These are phyloP conservation scores for Calliphora vomitoria DNA, from an alignment of 2,888 invertebrate genomes.

Conservation along the genomic window DNA sequence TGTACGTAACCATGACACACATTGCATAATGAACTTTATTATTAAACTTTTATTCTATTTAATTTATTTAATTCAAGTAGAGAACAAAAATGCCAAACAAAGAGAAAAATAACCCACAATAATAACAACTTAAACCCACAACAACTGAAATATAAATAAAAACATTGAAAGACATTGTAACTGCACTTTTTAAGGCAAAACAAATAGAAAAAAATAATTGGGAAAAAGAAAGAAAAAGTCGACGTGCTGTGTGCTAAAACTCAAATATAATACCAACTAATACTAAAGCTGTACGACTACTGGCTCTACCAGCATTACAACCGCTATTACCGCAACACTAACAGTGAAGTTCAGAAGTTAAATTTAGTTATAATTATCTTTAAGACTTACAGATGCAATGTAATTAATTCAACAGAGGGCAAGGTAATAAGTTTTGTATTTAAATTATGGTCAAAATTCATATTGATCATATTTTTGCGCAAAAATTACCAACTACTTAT, in stretches of 20 bases:
- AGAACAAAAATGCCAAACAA: conserved; percentile 26
- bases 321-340: no score
- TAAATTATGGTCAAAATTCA: no score
- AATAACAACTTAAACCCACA: conserved; percentile 17
- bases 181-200: conserved; percentile 19
- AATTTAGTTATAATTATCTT: no score
- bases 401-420: no score
- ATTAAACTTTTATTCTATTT: conserved; percentile 36
- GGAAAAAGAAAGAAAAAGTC: not conserved
- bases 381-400: no score
- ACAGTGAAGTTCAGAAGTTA: no score
- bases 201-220: not conserved
- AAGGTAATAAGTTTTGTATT: no score
- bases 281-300: no score
- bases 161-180: not conserved
- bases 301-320: no score
- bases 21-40: conserved; percentile 23
- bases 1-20: conserved; percentile 30
- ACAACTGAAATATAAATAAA: conserved; percentile 4
- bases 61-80: conserved; percentile 33
- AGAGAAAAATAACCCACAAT: not conserved
- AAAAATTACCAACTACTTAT: no score
- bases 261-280: no score
- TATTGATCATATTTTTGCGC: no score
- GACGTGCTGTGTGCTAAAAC: conserved; percentile 28